A percentile compares a stretch with the other conserved stretches of the same genome.
These are phyloP conservation scores for Neodiprion virginianus DNA, from an alignment of 1,140 invertebrate genomes.

Conservation along the genomic window DNA sequence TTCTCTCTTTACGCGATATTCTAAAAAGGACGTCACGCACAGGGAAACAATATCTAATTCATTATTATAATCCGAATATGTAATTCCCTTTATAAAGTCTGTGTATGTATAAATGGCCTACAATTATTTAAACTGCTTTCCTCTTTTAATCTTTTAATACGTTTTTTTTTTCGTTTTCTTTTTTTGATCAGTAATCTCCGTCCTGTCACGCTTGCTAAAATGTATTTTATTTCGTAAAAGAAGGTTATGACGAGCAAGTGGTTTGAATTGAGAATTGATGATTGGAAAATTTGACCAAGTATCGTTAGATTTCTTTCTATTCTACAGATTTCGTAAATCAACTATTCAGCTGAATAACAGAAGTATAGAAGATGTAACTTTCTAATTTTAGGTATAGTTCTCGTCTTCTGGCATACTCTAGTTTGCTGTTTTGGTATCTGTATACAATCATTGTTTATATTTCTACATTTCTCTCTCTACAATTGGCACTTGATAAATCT, in stretches of 20 bases:
- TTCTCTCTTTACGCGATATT: not conserved
- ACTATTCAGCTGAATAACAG: no score
- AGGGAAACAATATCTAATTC: not conserved
- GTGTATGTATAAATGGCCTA: not conserved
- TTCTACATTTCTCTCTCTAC: not conserved
- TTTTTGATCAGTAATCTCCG: not conserved
- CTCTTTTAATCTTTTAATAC: not conserved
- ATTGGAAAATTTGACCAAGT: no score
- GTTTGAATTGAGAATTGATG: no score
- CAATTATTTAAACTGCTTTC: no score
- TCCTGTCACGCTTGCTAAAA: not conserved
- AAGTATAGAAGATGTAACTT: no score
- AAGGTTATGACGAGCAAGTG: no score
- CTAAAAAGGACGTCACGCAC: not conserved
- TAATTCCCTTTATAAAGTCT: not conserved
- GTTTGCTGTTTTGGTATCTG: no score
- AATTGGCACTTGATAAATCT: conserved; percentile 3
- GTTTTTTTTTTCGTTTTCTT: not conserved
- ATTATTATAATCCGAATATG: conserved; percentile 1
- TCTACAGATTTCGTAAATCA: no score
- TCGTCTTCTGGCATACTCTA: no score
- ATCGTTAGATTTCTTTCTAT: no score
- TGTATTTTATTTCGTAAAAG: not conserved
- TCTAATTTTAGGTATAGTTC: no score
- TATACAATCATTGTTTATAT: no score